Evolutionary conservation across 2,888 invertebrate genomes (phyloP), one percentile per base, ranked within the genome.

Genomic region (Gryllus longicercus): DNA sequence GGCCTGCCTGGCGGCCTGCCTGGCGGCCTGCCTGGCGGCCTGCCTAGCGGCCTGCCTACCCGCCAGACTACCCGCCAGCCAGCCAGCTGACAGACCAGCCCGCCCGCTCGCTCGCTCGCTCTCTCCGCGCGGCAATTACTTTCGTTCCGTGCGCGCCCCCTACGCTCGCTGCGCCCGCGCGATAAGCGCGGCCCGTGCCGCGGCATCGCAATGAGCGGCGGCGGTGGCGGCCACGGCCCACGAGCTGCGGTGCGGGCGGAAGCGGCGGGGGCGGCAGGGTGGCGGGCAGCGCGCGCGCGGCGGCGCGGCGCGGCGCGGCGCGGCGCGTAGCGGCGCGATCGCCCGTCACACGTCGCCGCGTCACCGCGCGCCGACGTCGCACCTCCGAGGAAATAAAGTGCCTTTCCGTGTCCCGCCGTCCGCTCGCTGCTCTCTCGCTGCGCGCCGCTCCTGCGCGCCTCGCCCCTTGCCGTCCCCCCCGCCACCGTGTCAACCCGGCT

Each of bases 271-370:
- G 38, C 38, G 38, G 8, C 38, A 38, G 38, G 38, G n/a, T 14
- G 63, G n/a, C n/a, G 63, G 63, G 16, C 14, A 14, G 63, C 16
- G 63, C 63, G 63, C 16, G 16, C 14, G 63, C 63, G 63, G 63
- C 16, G 63, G 63, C n/a, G 63, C 14, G 38, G 38, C 38, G 38
- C 63, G 14, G 16, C 63, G 63, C 63, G 63, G n/a, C n/a, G n/a
- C n/a, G n/a, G n/a, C n/a, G n/a, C n/a, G n/a, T n/a, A n/a, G n/a
- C n/a, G n/a, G n/a, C n/a, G n/a, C n/a, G n/a, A 63, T 63, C 63
- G 63, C 63, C 63, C 63, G 63, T 63, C 63, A 63, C 63, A 63
- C 63, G 63, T 63, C 63, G 63, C 63, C n/a, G n/a, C 63, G 63
- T 63, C 63, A 63, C 63, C 63, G 63, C 63, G 63, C 63, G 63